A percentile compares a stretch with the other conserved stretches of the same genome.
These are phyloP conservation scores for Aphaenogaster floridana DNA, from an alignment of 1,140 invertebrate genomes.

Conservation along the genomic window DNA sequence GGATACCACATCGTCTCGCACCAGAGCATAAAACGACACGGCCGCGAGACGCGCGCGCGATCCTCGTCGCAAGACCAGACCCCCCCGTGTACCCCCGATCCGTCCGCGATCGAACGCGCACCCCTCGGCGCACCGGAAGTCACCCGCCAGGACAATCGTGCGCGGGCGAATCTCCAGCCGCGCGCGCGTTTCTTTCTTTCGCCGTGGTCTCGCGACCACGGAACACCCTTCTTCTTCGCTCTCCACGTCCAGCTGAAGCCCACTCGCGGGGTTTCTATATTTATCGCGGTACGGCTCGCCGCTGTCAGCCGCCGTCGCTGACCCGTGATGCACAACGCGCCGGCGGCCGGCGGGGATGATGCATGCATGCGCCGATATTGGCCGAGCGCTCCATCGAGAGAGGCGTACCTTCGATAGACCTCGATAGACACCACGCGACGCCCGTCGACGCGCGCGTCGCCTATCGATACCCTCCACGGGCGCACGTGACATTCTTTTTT, in stretches of 20 bases:
- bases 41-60: neutral
- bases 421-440: slow-evolving; percentile 53
- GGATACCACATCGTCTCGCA: neutral
- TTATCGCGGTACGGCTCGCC: slow-evolving; percentile 21
- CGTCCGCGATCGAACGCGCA: neutral
- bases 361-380: slow-evolving; percentile 56
- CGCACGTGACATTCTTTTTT: slow-evolving; percentile 46
- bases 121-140: neutral
- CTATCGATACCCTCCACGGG: slow-evolving; percentile 29
- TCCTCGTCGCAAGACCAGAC: neutral
- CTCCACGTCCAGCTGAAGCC: slow-evolving; percentile 35
- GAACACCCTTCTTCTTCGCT: slow-evolving; percentile 46
- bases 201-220: neutral
- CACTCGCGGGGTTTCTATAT: slow-evolving; percentile 54
- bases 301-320: slow-evolving; percentile 54
- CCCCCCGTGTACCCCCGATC: neutral
- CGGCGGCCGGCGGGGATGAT: slow-evolving; percentile 35
- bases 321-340: slow-evolving; percentile 61
- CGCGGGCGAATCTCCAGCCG: neutral
- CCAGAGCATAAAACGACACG: neutral
- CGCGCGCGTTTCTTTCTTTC: slow-evolving; percentile 32
- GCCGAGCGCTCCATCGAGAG: slow-evolving; percentile 47
- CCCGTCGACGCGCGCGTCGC: slow-evolving; percentile 54
- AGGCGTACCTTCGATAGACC: slow-evolving; percentile 46
- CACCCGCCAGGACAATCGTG: neutral